Conservation (phyloP, 2,888 invertebrate genomes). For the Pristionchus fissidentatus region DNA sequence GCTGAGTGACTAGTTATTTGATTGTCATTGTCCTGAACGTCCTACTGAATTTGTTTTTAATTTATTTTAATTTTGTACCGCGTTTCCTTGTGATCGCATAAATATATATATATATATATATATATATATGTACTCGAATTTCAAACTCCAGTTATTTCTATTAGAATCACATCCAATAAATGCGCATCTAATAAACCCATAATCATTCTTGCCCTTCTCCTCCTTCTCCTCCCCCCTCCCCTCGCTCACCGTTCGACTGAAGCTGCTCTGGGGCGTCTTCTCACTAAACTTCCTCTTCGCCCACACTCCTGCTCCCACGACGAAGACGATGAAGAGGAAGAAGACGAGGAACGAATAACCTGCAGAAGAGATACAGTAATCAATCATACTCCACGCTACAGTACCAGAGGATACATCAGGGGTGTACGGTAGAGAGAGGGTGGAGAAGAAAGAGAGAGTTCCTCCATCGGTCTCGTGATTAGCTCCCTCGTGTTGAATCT, state of each 20-base stretch:
- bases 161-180: too few species aligned
- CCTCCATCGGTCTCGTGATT: conserved; percentile 31
- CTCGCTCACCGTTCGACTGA: conserved; percentile 27
- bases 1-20: too few species aligned
- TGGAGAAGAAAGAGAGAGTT: background rate
- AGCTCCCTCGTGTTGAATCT: conserved; percentile 44
- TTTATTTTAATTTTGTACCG: too few species aligned
- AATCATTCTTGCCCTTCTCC: too few species aligned
- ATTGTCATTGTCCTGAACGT: too few species aligned
- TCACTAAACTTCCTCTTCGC: conserved; percentile 28
- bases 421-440: background rate
- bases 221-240: too few species aligned
- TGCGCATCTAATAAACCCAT: too few species aligned
- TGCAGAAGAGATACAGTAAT: background rate
- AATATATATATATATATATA: background rate
- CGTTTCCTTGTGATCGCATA: too few species aligned
- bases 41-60: too few species aligned
- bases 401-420: conserved; percentile 14
- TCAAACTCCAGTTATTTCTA: background rate
- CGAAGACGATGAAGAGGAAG: conserved; percentile 15
- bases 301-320: conserved; percentile 4
- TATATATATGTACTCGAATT: too few species aligned
- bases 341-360: conserved; percentile 42
- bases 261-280: background rate
- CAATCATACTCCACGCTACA: background rate